phyloP scores from a whole-genome alignment of 2,113 vertebrate species.

The Oceanodroma tethys region DNA sequence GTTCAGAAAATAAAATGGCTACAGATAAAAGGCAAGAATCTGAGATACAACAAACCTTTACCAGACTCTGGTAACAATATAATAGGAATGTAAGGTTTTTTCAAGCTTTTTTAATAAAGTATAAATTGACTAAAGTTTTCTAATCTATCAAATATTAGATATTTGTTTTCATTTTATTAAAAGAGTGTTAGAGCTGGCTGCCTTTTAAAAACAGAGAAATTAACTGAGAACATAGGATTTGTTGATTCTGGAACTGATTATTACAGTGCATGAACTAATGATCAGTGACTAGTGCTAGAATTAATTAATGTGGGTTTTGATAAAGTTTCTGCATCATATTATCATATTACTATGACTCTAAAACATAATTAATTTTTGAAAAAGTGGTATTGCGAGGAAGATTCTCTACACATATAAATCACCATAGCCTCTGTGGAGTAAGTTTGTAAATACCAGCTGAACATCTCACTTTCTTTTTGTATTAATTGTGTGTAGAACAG shows the following conservation, averaged over 20 bases:
- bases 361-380: neutral
- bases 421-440: neutral
- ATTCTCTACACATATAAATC: neutral
- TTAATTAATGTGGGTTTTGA: constrained; percentile 15
- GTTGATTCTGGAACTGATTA: constrained; percentile 6
- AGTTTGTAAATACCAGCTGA: neutral
- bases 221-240: neutral
- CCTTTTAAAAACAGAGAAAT: constrained; percentile 4
- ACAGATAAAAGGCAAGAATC: neutral
- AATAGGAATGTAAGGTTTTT: neutral
- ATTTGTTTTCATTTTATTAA: neutral
- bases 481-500: neutral
- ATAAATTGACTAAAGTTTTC: neutral
- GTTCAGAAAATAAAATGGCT: neutral
- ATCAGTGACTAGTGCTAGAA: neutral
- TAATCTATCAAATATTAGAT: neutral
- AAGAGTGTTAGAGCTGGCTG: neutral
- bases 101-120: neutral
- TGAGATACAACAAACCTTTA: neutral
- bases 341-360: neutral
- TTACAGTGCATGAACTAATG: neutral
- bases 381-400: neutral
- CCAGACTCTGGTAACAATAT: neutral
- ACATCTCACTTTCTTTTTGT: neutral
- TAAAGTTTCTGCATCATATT: neutral